A percentile compares a stretch with the other conserved stretches of the same genome.
phyloP scores from a whole-genome alignment of 2,888 invertebrate species.

The Deroplatys truncata region DNA sequence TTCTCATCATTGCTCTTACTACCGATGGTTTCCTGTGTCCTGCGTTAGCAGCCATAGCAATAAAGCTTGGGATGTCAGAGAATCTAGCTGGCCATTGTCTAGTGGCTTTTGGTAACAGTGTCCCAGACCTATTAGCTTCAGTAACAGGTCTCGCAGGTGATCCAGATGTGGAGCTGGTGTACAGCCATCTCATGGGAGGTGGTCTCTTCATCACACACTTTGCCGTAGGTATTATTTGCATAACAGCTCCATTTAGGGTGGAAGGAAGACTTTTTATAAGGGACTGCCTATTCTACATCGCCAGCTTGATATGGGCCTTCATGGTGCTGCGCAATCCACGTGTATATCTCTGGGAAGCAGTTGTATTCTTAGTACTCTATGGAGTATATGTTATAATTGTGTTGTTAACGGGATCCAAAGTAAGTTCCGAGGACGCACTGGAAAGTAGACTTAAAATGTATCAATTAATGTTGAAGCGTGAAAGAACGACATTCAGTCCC shows the following conservation, averaged over 20 bases:
- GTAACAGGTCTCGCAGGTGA: conserved; percentile 48
- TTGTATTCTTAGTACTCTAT: not conserved
- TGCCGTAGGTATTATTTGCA: conserved; percentile 48
- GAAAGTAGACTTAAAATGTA: not conserved
- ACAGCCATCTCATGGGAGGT: conserved; percentile 46
- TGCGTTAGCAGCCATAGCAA: conserved; percentile 48
- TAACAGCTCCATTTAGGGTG: conserved; percentile 45
- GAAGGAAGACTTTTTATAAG: conserved; percentile 50
- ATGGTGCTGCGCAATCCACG: not conserved
- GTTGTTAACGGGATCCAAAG: not conserved
- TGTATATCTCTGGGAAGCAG: not conserved
- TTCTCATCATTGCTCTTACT: not conserved
- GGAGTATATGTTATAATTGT: not conserved
- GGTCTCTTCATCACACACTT: conserved; percentile 53
- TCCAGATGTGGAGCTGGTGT: conserved; percentile 40
- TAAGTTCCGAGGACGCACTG: not conserved
- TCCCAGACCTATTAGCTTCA: conserved; percentile 64
- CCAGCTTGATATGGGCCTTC: conserved; percentile 8
- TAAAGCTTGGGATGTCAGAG: conserved; percentile 48
- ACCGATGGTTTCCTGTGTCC: conserved; percentile 45
- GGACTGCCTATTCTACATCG: conserved; percentile 50
- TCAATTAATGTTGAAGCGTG: not conserved
- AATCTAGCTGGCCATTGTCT: conserved; percentile 62
- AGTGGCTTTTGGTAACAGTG: conserved; percentile 66
- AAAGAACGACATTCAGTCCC: not conserved